Percentiles rank a stretch among this genome's conserved stretches.
Evolutionary conservation across 1,140 invertebrate genomes (phyloP).

Genomic region (Matsumurasca onukii): DNA sequence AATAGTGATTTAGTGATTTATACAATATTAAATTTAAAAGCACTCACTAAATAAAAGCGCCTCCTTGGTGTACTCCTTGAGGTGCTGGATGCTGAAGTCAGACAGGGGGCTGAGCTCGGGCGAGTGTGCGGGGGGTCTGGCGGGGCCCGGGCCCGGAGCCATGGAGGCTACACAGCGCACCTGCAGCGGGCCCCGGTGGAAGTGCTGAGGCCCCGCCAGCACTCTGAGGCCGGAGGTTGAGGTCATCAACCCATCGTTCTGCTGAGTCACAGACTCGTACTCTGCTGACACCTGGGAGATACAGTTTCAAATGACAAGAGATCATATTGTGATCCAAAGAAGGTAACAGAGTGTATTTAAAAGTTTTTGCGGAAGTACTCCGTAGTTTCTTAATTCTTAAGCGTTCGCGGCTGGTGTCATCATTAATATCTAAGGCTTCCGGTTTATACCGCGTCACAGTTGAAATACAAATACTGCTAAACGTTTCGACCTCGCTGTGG

Average conservation of each 20-base stretch:
- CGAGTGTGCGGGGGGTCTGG: conserved; percentile 7
- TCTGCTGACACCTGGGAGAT: conserved; percentile 48
- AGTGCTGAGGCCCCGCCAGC: conserved; percentile 52
- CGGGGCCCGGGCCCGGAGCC: conserved; percentile 46
- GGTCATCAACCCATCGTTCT: conserved; percentile 57
- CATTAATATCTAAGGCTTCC: too few species aligned
- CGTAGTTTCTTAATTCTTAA: too few species aligned
- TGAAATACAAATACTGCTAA: too few species aligned
- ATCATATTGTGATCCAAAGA: too few species aligned
- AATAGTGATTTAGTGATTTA: too few species aligned
- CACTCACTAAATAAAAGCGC: conserved; percentile 12
- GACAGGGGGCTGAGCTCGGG: conserved; percentile 1
- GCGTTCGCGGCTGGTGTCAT: too few species aligned
- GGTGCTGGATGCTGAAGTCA: not conserved
- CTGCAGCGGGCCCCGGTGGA: conserved; percentile 56
- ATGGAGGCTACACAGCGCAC: conserved; percentile 60
- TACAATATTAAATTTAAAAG: too few species aligned
- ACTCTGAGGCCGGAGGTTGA: conserved; percentile 55
- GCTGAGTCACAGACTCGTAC: conserved; percentile 53
- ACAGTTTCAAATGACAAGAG: too few species aligned
- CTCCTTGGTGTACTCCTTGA: not conserved
- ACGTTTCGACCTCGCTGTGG: too few species aligned
- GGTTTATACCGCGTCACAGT: too few species aligned
- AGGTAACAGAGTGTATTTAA: too few species aligned
- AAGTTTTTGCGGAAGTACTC: too few species aligned